Base-by-base conservation (phyloP, 2,888 invertebrate genomes). In the Lycaena phlaeas region DNA sequence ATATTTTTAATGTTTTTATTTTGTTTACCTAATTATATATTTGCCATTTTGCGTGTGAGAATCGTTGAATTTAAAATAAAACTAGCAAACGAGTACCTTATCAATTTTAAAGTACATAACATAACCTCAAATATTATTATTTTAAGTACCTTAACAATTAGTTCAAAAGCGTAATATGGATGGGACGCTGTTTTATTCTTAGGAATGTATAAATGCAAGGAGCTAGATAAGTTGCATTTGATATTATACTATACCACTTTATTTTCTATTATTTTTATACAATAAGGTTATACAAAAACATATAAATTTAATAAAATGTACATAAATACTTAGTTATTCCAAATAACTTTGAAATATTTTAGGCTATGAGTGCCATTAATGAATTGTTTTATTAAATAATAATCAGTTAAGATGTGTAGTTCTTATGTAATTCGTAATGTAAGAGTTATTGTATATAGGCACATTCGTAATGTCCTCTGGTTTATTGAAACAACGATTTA, bases 331-430 rank as follows among this genome's bases (percentile, higher is more conserved):
- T 10, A 27, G 38, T 15, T 25, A 30, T 36, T 22, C 38, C 43
- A 42, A 46, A 42, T 38, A 43, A 44, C 46, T 40, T 40, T 56
- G 57, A 59, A 61, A 72, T 75, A 75, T 67, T 69, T 59, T 73
- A 79, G 81, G 81, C 81, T 77, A 72, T 69, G 71, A 73, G 81
- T 82, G 81, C 81, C 81, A 82, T 82, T 74, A 18, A 34, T 34
- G 22, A 22, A 34, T 34, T 34, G 34, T 34, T 34, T 34, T 34
- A 34, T 34, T 34, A 18, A 34, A 34, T 34, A 22, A 34, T 34
- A 34, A 34, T 34, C 22, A 34, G 12, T 22, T 12, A 18, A 18
- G 7, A n/a, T n/a, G 34, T 7, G 30, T 34, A 34, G 12, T 34
- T 18, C 17, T 17, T 7, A 14, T n/a, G n/a, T n/a, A n/a, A n/a